phyloP scores from a whole-genome alignment of 2,888 invertebrate species.

The Harmothoe impar region DNA sequence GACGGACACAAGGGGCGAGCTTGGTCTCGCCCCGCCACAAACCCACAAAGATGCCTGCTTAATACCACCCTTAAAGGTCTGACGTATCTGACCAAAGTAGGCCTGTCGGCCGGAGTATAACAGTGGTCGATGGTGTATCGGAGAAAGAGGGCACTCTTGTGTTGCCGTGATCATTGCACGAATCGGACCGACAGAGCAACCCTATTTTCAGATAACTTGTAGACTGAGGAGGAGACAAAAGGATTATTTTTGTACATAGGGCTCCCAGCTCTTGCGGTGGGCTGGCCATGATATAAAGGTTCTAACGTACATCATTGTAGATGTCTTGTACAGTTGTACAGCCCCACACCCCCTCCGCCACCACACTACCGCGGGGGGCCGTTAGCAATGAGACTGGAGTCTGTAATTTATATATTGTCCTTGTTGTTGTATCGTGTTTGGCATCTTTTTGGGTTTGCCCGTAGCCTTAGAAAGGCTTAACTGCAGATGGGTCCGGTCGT shows the following conservation, averaged over 20 bases:
- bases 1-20: not conserved
- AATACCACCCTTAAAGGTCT: not conserved
- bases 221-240: not conserved
- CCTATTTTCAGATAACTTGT: not conserved
- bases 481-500: not conserved
- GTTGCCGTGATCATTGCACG: not conserved
- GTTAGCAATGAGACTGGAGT: not conserved
- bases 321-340: slow-evolving; percentile 15
- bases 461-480: not conserved
- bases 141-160: not conserved
- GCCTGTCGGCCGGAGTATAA: not conserved
- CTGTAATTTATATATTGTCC: not conserved
- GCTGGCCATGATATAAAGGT: not conserved
- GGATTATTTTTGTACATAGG: slow-evolving; percentile 47
- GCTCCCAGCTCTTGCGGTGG: not conserved
- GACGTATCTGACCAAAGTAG: not conserved
- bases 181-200: not conserved
- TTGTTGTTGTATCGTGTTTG: not conserved
- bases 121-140: not conserved
- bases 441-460: slow-evolving; percentile 30
- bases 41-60: slow-evolving; percentile 41
- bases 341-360: not conserved
- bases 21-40: not conserved
- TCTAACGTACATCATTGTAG: not conserved
- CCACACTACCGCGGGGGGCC: not conserved